phyloP scores from a whole-genome alignment of 2,797 vertebrate species.

The Eupleurogrammus muticus region DNA sequence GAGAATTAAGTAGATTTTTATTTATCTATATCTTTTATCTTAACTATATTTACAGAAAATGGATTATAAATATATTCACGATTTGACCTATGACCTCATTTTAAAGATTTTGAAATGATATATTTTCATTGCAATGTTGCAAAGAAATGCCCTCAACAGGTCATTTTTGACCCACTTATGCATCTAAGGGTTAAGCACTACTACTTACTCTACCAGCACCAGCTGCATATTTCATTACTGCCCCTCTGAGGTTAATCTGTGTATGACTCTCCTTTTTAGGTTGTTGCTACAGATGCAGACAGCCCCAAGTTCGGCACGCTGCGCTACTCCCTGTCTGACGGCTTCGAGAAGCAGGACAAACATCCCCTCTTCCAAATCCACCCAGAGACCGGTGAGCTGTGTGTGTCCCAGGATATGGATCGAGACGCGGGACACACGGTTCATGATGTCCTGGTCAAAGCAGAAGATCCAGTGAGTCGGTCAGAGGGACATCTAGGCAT shows the following conservation, averaged over 20 bases:
- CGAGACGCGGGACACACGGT: slow-evolving; percentile 85
- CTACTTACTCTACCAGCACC: not conserved
- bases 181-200: not conserved
- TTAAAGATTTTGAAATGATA: no score
- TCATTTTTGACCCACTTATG: no score
- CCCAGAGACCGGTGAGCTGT: slow-evolving; percentile 86
- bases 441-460: slow-evolving; percentile 91
- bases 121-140: no score
- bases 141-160: no score
- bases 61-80: no score
- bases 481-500: not conserved
- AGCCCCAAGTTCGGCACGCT: slow-evolving; percentile 86
- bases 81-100: no score
- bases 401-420: slow-evolving; percentile 90
- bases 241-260: not conserved
- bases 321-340: slow-evolving; percentile 88
- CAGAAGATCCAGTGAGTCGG: slow-evolving; percentile 90
- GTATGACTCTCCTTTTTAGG: slow-evolving; percentile 72
- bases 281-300: slow-evolving; percentile 91
- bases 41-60: no score
- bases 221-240: no score
- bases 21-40: no score
- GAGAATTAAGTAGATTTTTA: no score
- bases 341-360: slow-evolving; percentile 84
- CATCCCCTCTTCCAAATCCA: slow-evolving; percentile 88